Percentiles rank a stretch among this genome's conserved stretches.
Conservation (phyloP, 2,888 invertebrate genomes). For the Orthonychiurus folsomi region DNA sequence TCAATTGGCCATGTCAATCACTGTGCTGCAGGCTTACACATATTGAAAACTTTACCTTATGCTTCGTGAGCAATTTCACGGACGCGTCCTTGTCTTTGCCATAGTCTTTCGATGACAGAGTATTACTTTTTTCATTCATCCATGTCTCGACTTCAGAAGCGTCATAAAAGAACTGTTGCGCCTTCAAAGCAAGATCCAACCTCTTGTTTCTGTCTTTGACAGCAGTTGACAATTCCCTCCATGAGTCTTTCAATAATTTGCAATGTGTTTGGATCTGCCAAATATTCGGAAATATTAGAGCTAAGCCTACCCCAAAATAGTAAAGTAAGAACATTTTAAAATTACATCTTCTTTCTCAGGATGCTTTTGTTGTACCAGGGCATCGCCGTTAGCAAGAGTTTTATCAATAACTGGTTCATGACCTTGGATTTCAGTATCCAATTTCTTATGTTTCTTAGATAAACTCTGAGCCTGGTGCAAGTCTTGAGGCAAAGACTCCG, state of each 20-base stretch:
- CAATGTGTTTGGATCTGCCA: conserved; percentile 64
- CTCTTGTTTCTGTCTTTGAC: conserved; percentile 63
- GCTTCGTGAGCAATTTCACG: conserved; percentile 84
- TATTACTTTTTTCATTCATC: conserved; percentile 77
- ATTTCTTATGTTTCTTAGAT: conserved; percentile 86
- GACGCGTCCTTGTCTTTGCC: conserved; percentile 85
- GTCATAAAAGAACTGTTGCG: conserved; percentile 86
- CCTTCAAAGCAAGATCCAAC: conserved; percentile 74
- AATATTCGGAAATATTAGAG: conserved; percentile 7
- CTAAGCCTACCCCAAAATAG: background rate
- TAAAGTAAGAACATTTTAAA: conserved; percentile 4
- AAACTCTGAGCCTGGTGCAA: conserved; percentile 85
- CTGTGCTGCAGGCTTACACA: background rate
- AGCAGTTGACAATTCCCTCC: conserved; percentile 63
- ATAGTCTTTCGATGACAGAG: conserved; percentile 70
- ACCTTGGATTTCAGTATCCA: conserved; percentile 78
- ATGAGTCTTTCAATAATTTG: conserved; percentile 56
- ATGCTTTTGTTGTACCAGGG: conserved; percentile 65
- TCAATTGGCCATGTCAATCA: too few relatives aligned
- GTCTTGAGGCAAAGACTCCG: conserved; percentile 53
- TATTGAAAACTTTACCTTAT: conserved; percentile 59
- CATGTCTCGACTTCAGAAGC: conserved; percentile 86
- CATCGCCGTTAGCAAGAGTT: conserved; percentile 67
- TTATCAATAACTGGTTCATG: conserved; percentile 77
- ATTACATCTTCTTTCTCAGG: conserved; percentile 66